These are phyloP conservation scores for Procapra przewalskii DNA, from an alignment of 2,113 vertebrate species.

Conservation along the genomic window DNA sequence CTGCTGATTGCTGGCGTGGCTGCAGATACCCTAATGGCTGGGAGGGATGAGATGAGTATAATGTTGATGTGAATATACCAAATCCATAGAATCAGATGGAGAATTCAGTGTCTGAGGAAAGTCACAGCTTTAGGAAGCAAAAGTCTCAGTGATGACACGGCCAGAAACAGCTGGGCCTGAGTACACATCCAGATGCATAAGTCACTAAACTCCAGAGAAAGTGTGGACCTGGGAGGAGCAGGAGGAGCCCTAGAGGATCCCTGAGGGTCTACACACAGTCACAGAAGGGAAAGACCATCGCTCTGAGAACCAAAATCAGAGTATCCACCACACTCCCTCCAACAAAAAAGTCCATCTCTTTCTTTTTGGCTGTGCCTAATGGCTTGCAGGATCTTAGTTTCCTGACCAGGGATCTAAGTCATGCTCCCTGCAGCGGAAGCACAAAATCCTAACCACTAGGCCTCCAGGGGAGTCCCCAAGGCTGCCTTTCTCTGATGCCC, in stretches of 20 bases:
- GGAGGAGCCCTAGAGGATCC: not conserved
- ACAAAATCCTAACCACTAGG: not conserved
- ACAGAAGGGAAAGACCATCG: not conserved
- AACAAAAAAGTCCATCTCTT: not conserved
- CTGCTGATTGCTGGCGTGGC: not conserved
- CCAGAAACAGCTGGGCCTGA: not conserved
- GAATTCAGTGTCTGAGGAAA: not conserved
- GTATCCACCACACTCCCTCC: not conserved
- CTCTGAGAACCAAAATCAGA: not conserved
- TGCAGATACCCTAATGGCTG: not conserved
- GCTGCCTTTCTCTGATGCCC: not conserved
- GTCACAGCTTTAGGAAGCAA: not conserved
- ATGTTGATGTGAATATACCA: not conserved
- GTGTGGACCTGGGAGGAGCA: not conserved
- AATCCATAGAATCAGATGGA: fast-evolving
- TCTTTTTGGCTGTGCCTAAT: not conserved
- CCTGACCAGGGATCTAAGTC: not conserved
- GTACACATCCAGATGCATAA: too few species aligned
- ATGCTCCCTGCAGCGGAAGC: too few species aligned
- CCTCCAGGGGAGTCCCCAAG: not conserved
- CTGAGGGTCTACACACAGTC: not conserved
- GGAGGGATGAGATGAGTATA: not conserved
- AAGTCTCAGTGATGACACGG: not conserved
- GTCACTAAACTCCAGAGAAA: not conserved
- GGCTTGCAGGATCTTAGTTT: not conserved